Evolutionary conservation across 2,113 vertebrate genomes (phyloP).

Genomic region (Mormoops blainvillei): DNA sequence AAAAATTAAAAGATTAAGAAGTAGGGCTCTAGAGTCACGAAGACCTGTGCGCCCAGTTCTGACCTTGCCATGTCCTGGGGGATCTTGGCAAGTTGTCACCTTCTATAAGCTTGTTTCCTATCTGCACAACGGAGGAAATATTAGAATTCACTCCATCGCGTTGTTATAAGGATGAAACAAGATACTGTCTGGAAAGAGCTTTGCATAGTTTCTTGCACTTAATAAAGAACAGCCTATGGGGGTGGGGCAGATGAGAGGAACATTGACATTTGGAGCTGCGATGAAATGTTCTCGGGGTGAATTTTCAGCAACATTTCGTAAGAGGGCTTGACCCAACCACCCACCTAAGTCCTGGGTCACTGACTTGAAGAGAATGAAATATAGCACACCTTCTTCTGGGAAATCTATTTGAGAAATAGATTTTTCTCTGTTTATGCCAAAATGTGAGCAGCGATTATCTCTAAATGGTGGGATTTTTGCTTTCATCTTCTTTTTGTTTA

Average conservation of each 20-base stretch:
- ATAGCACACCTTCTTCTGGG: background rate
- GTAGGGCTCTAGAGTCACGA: background rate
- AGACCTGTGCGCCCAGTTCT: background rate
- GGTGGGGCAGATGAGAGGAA: background rate
- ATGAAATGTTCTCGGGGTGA: background rate
- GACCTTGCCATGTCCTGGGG: background rate
- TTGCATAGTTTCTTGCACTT: background rate
- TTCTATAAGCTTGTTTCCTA: background rate
- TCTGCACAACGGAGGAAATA: background rate
- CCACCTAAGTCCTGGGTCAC: background rate
- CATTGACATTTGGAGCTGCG: background rate
- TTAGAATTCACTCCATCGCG: background rate
- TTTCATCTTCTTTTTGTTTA: background rate
- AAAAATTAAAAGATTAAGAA: background rate
- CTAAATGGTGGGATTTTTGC: background rate
- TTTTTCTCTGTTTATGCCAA: background rate
- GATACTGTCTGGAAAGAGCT: background rate
- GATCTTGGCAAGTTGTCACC: background rate
- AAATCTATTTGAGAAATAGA: background rate
- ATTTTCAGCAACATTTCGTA: background rate
- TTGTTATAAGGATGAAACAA: background rate
- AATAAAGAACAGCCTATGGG: background rate
- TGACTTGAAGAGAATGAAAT: background rate
- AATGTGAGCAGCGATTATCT: background rate
- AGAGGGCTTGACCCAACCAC: background rate